Conservation (phyloP, 2,797 vertebrate genomes). For the Ptychadena robeensis region DNA sequence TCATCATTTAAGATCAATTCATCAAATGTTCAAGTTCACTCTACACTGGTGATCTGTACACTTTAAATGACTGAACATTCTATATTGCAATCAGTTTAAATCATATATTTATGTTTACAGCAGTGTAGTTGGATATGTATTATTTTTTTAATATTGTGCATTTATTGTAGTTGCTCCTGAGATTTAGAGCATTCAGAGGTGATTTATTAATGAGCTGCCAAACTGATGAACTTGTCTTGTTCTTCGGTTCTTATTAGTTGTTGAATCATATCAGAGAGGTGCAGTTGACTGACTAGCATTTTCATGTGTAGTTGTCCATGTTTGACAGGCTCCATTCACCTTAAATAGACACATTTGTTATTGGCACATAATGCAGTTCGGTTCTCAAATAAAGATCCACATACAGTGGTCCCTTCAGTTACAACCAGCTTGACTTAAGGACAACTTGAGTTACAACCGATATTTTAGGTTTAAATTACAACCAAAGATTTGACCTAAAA, state of each 20-base stretch:
- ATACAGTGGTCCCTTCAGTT: too few species aligned
- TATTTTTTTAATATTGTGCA: constrained; percentile 52
- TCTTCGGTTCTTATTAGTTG: background rate
- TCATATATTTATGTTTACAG: constrained; percentile 65
- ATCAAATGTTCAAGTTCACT: background rate
- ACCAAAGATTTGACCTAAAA: too few species aligned
- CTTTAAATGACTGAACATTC: constrained; percentile 10
- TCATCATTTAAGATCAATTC: background rate
- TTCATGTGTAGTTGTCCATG: background rate
- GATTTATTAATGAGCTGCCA: background rate
- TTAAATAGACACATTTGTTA: too few species aligned
- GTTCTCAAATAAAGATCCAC: too few species aligned
- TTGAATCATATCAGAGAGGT: background rate
- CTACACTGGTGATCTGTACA: background rate
- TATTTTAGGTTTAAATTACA: too few species aligned
- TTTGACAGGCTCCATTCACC: background rate
- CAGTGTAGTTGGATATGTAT: constrained; percentile 62
- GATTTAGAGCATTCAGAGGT: background rate
- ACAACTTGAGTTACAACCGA: too few species aligned
- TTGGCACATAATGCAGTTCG: too few species aligned
- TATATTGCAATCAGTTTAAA: constrained; percentile 60
- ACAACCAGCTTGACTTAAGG: too few species aligned
- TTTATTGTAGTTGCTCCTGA: constrained; percentile 31
- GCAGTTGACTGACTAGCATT: too few species aligned
- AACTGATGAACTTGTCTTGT: background rate